Percentiles rank a stretch among this genome's conserved stretches.
Conservation (phyloP, 1,140 invertebrate genomes). For the Holotrichia oblita region DNA sequence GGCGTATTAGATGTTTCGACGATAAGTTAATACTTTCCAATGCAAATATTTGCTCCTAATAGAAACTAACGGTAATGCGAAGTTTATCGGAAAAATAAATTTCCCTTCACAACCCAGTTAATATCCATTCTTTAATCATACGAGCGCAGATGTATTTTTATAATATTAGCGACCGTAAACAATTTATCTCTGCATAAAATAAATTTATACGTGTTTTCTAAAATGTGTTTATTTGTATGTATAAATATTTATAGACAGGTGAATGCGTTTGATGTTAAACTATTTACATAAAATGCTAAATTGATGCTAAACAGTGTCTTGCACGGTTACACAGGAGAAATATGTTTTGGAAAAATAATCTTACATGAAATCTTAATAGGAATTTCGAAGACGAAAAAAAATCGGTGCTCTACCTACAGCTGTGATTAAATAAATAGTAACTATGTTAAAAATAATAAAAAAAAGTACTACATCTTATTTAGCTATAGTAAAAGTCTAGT, state of each 20-base stretch:
- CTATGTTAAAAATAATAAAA: too few relatives aligned
- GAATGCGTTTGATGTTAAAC: slow-evolving; percentile 33
- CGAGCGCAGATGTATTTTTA: background rate
- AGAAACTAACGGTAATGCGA: slow-evolving; percentile 17
- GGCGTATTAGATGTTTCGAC: background rate
- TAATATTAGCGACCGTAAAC: background rate
- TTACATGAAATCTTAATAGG: background rate
- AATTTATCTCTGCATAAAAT: slow-evolving; percentile 29
- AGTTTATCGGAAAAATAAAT: slow-evolving; percentile 26
- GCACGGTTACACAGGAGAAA: background rate
- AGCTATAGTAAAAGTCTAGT: too few relatives aligned
- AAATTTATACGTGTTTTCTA: slow-evolving; percentile 23
- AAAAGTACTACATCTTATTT: too few relatives aligned
- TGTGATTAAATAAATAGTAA: too few relatives aligned
- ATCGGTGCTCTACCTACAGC: background rate
- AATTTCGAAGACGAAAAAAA: background rate
- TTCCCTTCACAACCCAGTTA: slow-evolving; percentile 6
- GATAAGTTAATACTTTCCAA: slow-evolving; percentile 27
- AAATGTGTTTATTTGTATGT: slow-evolving; percentile 23
- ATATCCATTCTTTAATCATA: slow-evolving; percentile 18
- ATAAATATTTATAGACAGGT: slow-evolving; percentile 35
- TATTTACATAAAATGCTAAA: slow-evolving; percentile 32
- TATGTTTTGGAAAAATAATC: slow-evolving; percentile 34
- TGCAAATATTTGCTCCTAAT: slow-evolving; percentile 29
- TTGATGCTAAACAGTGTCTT: slow-evolving; percentile 29